Conservation (phyloP, 2,888 invertebrate species). For the Endomychus coccineus region DNA sequence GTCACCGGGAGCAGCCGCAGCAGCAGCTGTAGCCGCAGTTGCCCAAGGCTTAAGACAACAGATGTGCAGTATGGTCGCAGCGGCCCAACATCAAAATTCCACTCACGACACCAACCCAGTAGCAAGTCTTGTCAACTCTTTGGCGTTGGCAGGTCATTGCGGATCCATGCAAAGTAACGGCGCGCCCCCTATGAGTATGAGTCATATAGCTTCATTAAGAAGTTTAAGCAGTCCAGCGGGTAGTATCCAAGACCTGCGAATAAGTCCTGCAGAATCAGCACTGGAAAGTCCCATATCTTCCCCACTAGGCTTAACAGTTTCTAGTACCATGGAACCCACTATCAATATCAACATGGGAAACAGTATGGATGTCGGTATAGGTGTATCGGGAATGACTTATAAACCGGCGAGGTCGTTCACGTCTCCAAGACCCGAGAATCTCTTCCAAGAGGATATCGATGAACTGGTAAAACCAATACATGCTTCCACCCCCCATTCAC, state of each 20-base stretch:
- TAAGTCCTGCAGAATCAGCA: conserved; percentile 47
- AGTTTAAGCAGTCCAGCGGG: conserved; percentile 44
- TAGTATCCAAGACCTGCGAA: conserved; percentile 42
- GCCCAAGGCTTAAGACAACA: conserved; percentile 80
- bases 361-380: conserved; percentile 51
- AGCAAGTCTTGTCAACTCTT: conserved; percentile 41
- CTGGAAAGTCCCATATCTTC: conserved; percentile 51
- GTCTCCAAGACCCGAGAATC: conserved; percentile 52
- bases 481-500: conserved; percentile 43
- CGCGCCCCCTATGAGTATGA: conserved; percentile 39
- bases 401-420: conserved; percentile 57
- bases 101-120: conserved; percentile 42
- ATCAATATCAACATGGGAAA: conserved; percentile 42
- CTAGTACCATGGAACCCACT: conserved; percentile 44
- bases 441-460: conserved; percentile 57
- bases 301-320: conserved; percentile 55
- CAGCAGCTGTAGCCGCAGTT: conserved; percentile 79
- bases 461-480: conserved; percentile 56
- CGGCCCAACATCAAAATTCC: conserved; percentile 51
- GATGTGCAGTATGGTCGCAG: conserved; percentile 78
- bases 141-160: conserved; percentile 42
- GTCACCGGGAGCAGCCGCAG: conserved; percentile 66
- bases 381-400: conserved; percentile 57
- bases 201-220: conserved; percentile 41
- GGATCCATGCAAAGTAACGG: conserved; percentile 39